Percentiles rank a stretch among this genome's conserved stretches.
These are phyloP conservation scores for Matsumyia berberina DNA, from an alignment of 2,888 invertebrate genomes.

Conservation along the genomic window DNA sequence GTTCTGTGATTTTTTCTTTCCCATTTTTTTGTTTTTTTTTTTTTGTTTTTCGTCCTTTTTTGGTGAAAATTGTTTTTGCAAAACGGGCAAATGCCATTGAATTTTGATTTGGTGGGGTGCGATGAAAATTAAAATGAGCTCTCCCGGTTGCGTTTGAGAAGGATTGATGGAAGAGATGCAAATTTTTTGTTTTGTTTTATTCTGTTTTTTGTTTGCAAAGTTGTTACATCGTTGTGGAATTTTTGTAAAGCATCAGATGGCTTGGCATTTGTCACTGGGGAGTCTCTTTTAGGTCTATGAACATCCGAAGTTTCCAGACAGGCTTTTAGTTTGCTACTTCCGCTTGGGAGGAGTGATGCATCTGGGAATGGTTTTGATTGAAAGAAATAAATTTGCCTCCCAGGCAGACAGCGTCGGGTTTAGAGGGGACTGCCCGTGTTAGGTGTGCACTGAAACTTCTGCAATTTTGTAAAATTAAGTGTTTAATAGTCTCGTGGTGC, in stretches of 20 bases:
- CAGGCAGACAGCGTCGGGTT: too few relatives aligned
- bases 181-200: constrained; percentile 25
- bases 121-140: constrained; percentile 54
- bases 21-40: constrained; percentile 34
- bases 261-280: constrained; percentile 38
- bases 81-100: constrained; percentile 62
- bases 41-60: constrained; percentile 33
- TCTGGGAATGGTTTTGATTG: constrained; percentile 5
- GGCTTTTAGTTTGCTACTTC: constrained; percentile 62
- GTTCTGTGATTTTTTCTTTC: constrained; percentile 29
- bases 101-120: constrained; percentile 56
- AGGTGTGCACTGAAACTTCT: too few relatives aligned
- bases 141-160: constrained; percentile 35
- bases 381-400: constrained; percentile 13
- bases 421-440: too few relatives aligned
- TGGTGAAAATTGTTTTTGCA: constrained; percentile 60
- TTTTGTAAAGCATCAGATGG: constrained; percentile 32
- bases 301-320: constrained; percentile 66
- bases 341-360: constrained; percentile 30
- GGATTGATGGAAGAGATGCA: constrained; percentile 41
- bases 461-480: too few relatives aligned
- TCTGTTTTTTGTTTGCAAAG: constrained; percentile 9
- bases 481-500: too few relatives aligned
- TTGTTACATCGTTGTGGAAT: constrained; percentile 41
- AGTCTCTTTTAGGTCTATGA: constrained; percentile 44